Base-by-base conservation (phyloP, 1,140 invertebrate species). In the Tyrophagus putrescentiae region DNA sequence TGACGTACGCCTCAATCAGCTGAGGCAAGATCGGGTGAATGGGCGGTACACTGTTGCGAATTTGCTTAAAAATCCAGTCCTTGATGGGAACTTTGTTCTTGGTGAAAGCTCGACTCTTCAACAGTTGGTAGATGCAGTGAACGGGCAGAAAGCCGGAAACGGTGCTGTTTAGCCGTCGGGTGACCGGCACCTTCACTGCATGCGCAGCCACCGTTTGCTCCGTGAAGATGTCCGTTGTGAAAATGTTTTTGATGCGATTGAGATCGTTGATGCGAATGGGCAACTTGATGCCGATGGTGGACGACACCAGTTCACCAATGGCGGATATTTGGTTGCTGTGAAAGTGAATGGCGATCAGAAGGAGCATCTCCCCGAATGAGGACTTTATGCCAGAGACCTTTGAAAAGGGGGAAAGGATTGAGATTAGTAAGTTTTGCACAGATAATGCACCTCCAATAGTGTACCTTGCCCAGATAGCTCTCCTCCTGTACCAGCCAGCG, bases 131-230 rank as follows among this genome's bases (percentile, higher is more conserved):
- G 61, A 98, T 94, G 70, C 93, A 97, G 72, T 98, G 93, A 27
- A 97, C 87, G 0, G 93, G 93, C 58, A 98, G 72, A 74, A 94
- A 97, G 21, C 93, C 92, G 1, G 80, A 79, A 58, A 94, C 85
- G 61, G 84, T 84, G 23, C 84, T 87, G 73, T 85, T 94, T 5
- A 98, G 75, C 68, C 84, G 84, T 1, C 80, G 78, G 0, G 93
- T 98, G 0, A 97, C 92, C 0, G 91, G 88, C 21, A 98, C 90
- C 70, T 90, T 90, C 0, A 96, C 87, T 1, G 93, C 93, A 75
- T 95, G 91, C 21, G 88, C 78, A 0, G 92, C 91, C 1, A 98
- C 89, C 33, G 96, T 89, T 82, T 95, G 90, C 73, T 98, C 92
- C 1, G 90, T 95, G 70, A 98, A 97, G 64, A 98, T 88, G 70